Evolutionary conservation across 1,140 invertebrate species (phyloP).

Genomic region (Formica exsecta): DNA sequence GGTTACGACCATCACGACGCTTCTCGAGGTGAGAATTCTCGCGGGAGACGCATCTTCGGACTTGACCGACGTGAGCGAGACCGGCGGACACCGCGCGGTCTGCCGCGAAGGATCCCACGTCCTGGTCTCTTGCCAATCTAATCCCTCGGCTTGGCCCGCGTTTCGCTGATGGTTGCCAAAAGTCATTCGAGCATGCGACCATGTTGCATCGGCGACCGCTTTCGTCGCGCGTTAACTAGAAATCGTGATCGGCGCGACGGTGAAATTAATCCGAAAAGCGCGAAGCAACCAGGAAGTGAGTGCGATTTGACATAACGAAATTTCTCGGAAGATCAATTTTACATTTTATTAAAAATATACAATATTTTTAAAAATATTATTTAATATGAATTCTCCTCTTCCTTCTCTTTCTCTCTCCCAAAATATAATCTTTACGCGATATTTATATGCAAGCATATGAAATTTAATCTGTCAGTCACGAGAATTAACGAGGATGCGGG

Average conservation of each 20-base stretch:
- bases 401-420: too few relatives aligned
- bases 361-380: background rate
- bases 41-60: background rate
- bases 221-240: constrained; percentile 60
- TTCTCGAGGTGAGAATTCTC: constrained; percentile 13
- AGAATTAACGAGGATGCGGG: constrained; percentile 8
- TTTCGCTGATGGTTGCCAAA: constrained; percentile 63
- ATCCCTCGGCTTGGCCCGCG: constrained; percentile 63
- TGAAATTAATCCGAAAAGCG: constrained; percentile 65
- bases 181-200: constrained; percentile 54
- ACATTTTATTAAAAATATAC: background rate
- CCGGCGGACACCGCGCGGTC: constrained; percentile 73
- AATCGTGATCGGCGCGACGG: constrained; percentile 14
- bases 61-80: constrained; percentile 20
- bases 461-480: constrained; percentile 4
- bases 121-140: constrained; percentile 73
- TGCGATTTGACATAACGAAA: constrained; percentile 31
- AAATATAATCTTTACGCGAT: background rate
- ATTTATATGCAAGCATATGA: background rate
- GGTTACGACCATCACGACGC: background rate
- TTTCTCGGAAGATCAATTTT: background rate
- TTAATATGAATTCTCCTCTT: too few relatives aligned
- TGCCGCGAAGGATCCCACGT: constrained; percentile 70
- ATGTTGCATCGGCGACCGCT: background rate
- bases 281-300: constrained; percentile 47